A percentile compares a stretch with the other conserved stretches of the same genome.
These are phyloP conservation scores for Centropus bengalensis DNA, from an alignment of 2,113 vertebrate species.

Conservation along the genomic window DNA sequence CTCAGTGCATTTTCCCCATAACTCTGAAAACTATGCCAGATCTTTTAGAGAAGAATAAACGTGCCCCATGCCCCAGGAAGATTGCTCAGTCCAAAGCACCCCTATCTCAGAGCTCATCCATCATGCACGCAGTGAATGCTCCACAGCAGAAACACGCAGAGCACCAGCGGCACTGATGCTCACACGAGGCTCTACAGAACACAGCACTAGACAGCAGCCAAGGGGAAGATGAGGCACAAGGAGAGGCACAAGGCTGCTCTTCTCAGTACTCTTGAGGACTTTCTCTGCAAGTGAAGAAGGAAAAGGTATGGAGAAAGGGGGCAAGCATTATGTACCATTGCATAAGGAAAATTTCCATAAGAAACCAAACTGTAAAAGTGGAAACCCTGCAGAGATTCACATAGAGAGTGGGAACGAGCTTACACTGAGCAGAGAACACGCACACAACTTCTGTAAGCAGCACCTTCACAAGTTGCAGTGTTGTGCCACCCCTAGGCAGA, in stretches of 20 bases:
- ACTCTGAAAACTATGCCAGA: background rate
- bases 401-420: background rate
- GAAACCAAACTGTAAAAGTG: background rate
- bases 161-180: background rate
- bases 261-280: background rate
- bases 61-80: background rate
- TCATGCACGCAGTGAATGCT: accelerated
- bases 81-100: background rate
- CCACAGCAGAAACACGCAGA: background rate
- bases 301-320: background rate
- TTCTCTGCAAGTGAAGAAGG: background rate
- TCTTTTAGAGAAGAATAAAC: background rate
- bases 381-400: background rate
- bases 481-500: background rate
- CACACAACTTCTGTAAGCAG: background rate
- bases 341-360: background rate
- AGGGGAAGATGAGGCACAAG: background rate
- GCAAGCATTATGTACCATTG: background rate
- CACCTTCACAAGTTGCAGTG: background rate
- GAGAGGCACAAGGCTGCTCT: background rate
- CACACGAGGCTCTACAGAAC: background rate
- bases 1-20: background rate
- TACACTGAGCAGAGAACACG: background rate
- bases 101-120: background rate
- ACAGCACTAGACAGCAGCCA: background rate